A percentile compares a stretch with the other conserved stretches of the same genome.
phyloP scores from a whole-genome alignment of 2,888 invertebrate genomes.

The Drosophila austrosaltans region DNA sequence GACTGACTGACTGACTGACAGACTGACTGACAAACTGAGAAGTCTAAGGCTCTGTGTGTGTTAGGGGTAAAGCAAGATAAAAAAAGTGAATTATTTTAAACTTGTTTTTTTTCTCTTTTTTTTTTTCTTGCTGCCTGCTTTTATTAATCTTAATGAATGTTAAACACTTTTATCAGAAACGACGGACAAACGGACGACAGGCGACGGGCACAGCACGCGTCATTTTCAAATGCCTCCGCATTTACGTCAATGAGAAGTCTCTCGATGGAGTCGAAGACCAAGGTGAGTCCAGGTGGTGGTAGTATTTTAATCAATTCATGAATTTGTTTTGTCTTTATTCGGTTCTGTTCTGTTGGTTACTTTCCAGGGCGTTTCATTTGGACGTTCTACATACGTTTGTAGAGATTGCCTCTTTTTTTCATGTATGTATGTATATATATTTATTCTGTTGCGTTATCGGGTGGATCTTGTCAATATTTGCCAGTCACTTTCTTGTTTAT shows the following conservation, averaged over 20 bases:
- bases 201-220: conserved; percentile 62
- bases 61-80: not conserved
- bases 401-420: conserved; percentile 4
- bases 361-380: conserved; percentile 11
- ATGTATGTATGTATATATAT: not conserved
- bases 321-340: not conserved
- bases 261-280: conserved; percentile 12
- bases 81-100: conserved; percentile 57
- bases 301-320: conserved; percentile 8
- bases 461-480: conserved; percentile 73
- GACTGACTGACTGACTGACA: conserved; percentile 20
- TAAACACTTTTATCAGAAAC: conserved; percentile 77
- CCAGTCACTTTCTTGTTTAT: conserved; percentile 69
- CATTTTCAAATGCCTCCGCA: conserved; percentile 60
- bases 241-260: conserved; percentile 59
- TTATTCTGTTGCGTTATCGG: conserved; percentile 41
- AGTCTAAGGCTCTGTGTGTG: too few species aligned
- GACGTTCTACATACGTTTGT: not conserved
- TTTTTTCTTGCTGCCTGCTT: conserved; percentile 52
- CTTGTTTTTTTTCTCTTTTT: conserved; percentile 52
- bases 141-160: conserved; percentile 80
- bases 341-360: not conserved
- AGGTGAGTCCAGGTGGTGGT: conserved; percentile 21
- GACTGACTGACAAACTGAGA: too few species aligned
- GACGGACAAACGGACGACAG: conserved; percentile 41